Base-by-base conservation (phyloP, 35 echinoderm and acorn worm species). In the Ophioderma brevispina region DNA sequence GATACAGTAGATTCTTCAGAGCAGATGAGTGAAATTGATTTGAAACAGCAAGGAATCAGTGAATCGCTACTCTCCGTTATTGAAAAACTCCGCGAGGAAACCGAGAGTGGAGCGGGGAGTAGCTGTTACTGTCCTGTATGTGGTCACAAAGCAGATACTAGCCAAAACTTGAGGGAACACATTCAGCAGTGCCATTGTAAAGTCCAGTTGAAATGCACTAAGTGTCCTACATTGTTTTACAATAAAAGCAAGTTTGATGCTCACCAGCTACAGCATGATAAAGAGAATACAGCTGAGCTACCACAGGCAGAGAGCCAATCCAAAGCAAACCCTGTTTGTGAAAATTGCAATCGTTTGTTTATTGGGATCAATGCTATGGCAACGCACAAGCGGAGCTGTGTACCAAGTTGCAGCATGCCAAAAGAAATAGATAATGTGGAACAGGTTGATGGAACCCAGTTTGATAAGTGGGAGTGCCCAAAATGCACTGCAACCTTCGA, bases 101-200 rank as follows among this genome's bases (percentile, higher is more conserved):
- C 85, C 8, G 55, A 13, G 30, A 39, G 23, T 37, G 30, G 5
- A 41, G 30, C 37, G 30, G 85, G 76, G 46, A 33, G 76, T 37
- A 3, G 33, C 50, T 86, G 81, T 77, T 81, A 90, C 23, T 94
- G 93, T 38, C 93, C 88, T 0, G 55, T 94, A 8, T 94, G 93
- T 78, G 78, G 81, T 33, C 36, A 86, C 18, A 80, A 78, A 32
- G 77, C 78, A 33, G 41, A 63, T 32, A 42, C 77, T 32, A 64
- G 76, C 32, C 39, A 87, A n/a, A 63, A 91, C 33, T 70, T 90
- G 39, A 78, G 87, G 36, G 79, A 42, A 2, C 89, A 90, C 88
- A 91, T 82, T 31, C 38, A 87, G 40, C 34, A 43, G 2, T 70
- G 59, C 76, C 82, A 83, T 49, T 43, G 50, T 31, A 81, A 43